A percentile compares a stretch with the other conserved stretches of the same genome.
phyloP scores from a whole-genome alignment of 2,888 invertebrate genomes.

The Drosophila melanocephala region DNA sequence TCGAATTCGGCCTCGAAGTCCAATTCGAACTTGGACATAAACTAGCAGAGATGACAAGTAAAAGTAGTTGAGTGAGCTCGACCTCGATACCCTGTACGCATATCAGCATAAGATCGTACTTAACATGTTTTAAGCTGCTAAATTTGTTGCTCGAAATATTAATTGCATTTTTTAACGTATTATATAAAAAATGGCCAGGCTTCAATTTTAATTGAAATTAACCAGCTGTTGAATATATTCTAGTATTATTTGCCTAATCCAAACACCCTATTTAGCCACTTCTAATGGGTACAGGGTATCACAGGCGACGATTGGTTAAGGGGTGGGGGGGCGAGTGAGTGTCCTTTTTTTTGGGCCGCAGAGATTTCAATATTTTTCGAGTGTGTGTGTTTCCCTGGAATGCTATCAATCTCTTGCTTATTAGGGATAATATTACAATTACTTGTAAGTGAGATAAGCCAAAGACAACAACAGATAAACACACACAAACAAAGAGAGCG shows the following conservation, averaged over 20 bases:
- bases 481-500: neutral
- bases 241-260: neutral
- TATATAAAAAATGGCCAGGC: neutral
- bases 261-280: neutral
- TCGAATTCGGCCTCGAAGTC: neutral
- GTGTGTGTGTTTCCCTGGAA: constrained; percentile 57
- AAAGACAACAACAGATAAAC: constrained; percentile 37
- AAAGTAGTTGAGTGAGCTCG: neutral
- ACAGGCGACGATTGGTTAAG: neutral
- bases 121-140: neutral
- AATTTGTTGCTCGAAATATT: neutral
- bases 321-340: constrained; percentile 50
- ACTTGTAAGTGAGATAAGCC: constrained; percentile 79
- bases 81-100: neutral
- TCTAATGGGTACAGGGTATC: neutral
- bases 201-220: neutral
- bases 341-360: constrained; percentile 54
- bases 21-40: constrained; percentile 14
- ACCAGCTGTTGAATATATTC: neutral
- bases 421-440: constrained; percentile 82
- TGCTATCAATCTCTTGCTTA: constrained; percentile 81
- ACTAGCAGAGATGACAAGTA: constrained; percentile 30
- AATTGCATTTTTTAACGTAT: neutral
- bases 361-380: constrained; percentile 60
- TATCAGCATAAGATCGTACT: neutral